Percentiles rank a stretch among this genome's conserved stretches.
Evolutionary conservation across 2,888 invertebrate species (phyloP).

Genomic region (Trachelus stipa): DNA sequence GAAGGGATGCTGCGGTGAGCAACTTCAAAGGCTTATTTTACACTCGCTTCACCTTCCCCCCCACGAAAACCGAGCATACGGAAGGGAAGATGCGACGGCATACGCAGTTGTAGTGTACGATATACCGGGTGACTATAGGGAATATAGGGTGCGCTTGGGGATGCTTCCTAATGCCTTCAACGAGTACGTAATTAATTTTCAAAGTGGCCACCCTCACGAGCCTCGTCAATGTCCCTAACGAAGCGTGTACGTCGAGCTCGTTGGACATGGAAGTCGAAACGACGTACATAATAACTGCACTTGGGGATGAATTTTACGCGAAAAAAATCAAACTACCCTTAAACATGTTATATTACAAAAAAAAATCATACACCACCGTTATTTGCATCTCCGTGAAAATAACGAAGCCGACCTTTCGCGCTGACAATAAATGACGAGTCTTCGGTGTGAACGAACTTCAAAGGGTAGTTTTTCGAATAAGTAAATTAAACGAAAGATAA

Average conservation of each 20-base stretch:
- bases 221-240: conserved; percentile 13
- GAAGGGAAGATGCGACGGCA: background rate
- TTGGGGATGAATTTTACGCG: background rate
- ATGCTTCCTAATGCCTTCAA: conserved; percentile 17
- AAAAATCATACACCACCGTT: background rate
- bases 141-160: background rate
- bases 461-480: background rate
- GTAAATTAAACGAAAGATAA: background rate
- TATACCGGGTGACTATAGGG: background rate
- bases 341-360: background rate
- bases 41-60: background rate
- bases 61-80: background rate
- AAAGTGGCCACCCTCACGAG: conserved; percentile 17
- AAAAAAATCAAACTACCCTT: background rate
- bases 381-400: background rate
- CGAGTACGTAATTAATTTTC: conserved; percentile 26
- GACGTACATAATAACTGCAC: background rate
- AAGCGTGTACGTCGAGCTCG: background rate
- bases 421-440: no score
- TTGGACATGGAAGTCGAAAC: background rate
- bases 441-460: background rate
- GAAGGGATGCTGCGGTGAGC: background rate
- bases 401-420: background rate
- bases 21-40: conserved; percentile 9
- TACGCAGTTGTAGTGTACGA: background rate